These are phyloP conservation scores for Diadromus collaris DNA, from an alignment of 2,888 invertebrate genomes.

Conservation along the genomic window DNA sequence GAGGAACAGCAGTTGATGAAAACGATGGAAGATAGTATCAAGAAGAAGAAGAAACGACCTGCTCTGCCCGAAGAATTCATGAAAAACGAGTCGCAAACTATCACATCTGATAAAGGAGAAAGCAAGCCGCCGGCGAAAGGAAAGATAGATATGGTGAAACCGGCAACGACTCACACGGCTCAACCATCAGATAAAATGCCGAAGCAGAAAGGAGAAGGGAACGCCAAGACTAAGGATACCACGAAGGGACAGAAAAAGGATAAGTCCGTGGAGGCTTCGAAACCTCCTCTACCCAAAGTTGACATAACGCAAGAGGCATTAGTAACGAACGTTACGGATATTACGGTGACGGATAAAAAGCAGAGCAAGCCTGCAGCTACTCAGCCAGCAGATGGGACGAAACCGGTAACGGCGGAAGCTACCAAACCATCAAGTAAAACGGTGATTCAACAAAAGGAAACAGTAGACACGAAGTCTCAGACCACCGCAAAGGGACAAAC, in stretches of 20 bases:
- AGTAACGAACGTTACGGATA: neutral
- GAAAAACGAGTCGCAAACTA: conserved; percentile 56
- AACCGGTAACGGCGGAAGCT: neutral
- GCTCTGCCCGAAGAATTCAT: conserved; percentile 61
- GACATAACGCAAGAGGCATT: neutral
- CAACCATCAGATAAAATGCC: neutral
- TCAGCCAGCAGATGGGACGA: neutral
- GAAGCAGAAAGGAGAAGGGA: neutral
- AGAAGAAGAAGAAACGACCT: conserved; percentile 67
- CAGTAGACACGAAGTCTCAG: neutral
- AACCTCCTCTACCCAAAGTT: conserved; percentile 1
- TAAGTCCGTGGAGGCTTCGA: neutral
- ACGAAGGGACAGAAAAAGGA: neutral
- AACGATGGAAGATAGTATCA: conserved; percentile 63
- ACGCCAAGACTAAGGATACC: neutral
- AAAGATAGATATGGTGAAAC: conserved; percentile 4
- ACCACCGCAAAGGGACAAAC: neutral
- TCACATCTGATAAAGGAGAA: conserved; percentile 35
- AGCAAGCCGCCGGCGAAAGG: conserved; percentile 3
- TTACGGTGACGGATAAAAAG: conserved; percentile 7
- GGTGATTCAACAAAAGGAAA: neutral
- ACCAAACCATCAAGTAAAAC: neutral
- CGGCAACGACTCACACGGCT: neutral
- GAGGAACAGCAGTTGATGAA: conserved; percentile 59
- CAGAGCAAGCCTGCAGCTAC: neutral